A percentile compares a stretch with the other conserved stretches of the same genome.
phyloP scores from a whole-genome alignment of 2,113 vertebrate genomes.

The Cyphomyrus plagiostoma region DNA sequence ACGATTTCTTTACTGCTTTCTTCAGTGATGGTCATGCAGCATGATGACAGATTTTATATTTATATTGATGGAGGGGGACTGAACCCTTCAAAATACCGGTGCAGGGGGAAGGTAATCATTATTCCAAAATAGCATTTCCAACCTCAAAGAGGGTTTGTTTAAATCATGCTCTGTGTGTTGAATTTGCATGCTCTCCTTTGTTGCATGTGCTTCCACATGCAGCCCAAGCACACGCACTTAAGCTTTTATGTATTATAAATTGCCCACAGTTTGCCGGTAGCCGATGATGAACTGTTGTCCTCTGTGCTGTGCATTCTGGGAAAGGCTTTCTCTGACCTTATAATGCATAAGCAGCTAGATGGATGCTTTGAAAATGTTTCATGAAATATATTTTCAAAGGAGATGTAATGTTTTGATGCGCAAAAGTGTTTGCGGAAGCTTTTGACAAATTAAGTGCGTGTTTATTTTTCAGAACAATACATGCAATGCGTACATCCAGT shows the following conservation, averaged over 20 bases:
- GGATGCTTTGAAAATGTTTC: not conserved
- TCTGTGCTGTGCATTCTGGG: not conserved
- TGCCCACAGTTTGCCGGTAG: not conserved
- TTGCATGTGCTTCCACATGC: not conserved
- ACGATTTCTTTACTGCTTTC: not conserved
- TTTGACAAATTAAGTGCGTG: not conserved
- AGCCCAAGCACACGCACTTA: not conserved
- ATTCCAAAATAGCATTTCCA: not conserved
- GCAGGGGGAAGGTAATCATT: not conserved
- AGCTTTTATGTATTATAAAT: not conserved
- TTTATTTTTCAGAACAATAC: not conserved
- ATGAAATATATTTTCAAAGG: not conserved
- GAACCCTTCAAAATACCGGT: not conserved
- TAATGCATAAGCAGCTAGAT: not conserved
- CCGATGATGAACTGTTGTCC: not conserved
- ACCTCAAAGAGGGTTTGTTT: not conserved
- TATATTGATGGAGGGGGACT: not conserved
- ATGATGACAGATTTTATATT: not conserved
- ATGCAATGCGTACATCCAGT: not conserved
- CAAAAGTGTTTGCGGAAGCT: not conserved
- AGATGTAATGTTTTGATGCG: not conserved
- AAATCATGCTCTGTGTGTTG: not conserved
- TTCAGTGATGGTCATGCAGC: not conserved
- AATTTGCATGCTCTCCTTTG: not conserved
- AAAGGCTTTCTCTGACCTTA: not conserved